phyloP scores from a whole-genome alignment of 2,797 vertebrate species.

The Buphagus erythrorhynchus region DNA sequence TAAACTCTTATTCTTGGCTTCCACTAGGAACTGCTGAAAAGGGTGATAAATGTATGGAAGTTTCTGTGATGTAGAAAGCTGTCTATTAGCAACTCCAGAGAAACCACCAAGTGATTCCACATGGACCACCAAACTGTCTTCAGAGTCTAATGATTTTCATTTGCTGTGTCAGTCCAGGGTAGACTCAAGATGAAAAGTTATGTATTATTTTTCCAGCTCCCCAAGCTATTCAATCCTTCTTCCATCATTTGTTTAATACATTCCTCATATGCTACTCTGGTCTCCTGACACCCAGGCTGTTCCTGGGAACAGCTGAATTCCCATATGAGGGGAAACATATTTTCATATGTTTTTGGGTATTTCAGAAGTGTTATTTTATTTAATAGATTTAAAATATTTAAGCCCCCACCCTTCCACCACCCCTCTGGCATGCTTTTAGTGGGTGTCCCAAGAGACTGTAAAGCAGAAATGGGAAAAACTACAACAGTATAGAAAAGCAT shows the following conservation, averaged over 20 bases:
- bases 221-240: background rate
- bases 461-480: constrained; percentile 22
- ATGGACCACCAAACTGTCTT: constrained; percentile 54
- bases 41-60: constrained; percentile 54
- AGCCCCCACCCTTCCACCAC: background rate
- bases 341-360: constrained; percentile 51
- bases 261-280: constrained; percentile 63
- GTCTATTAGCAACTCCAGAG: constrained; percentile 59
- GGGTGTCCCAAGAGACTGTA: background rate
- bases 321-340: constrained; percentile 46
- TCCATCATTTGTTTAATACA: constrained; percentile 63
- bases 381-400: constrained; percentile 51
- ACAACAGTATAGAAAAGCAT: background rate
- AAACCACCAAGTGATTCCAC: constrained; percentile 68
- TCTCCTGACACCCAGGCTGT: constrained; percentile 57
- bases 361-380: constrained; percentile 56
- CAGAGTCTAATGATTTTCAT: constrained; percentile 63
- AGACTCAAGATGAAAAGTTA: constrained; percentile 54
- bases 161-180: constrained; percentile 2
- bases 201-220: constrained; percentile 53
- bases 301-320: constrained; percentile 66
- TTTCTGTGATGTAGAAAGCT: constrained; percentile 62
- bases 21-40: constrained; percentile 6
- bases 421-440: background rate
- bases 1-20: constrained; percentile 38